Evolutionary conservation across 2,888 invertebrate genomes (phyloP), one percentile per base, ranked within the genome.

Genomic region (Ormyrus thymus): DNA sequence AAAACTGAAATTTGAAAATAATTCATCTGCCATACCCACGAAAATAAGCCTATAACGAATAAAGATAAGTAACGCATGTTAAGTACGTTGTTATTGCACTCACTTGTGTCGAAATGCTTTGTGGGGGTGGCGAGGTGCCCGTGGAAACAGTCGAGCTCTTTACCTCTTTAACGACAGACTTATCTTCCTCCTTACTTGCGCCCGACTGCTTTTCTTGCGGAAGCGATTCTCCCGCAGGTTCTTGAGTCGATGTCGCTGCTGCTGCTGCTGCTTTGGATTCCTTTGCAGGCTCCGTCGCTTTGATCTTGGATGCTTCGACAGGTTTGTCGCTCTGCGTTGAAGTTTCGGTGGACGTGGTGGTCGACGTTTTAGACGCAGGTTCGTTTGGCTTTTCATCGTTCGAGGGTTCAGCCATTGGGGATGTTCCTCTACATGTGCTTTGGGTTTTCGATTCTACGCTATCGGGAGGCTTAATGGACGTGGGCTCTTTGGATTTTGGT

Each of bases 31-130:
- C 29, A 29, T 29, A 29, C 29, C 29, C 29, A 29, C 29, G 29
- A 29, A 4, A 29, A 29, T 29, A 29, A 29, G 29, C 29, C 29
- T 29, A 29, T 4, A 29, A 29, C 29, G 29, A 29, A 4, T 29
- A 29, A 29, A 4, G 29, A 29, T 29, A 29, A 70, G 62, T 71
- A 68, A 68, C 76, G 72, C 61, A 50, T 74, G 29, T 76, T 46
- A 53, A 53, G 46, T 75, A 76, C n/a, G 9, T 29, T 53, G 64
- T 69, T 71, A 73, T 43, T 59, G n/a, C 68, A 83, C 86, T 85
- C 89, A 95, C 95, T 93, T 97, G 97, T 45, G 97, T 97, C 46
- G 96, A 95, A 86, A 95, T 96, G 87, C 92, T 95, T 90, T 97
- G 97, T 3, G 97, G 96, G 51, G 96, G 95, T 61, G 97, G 96